These are phyloP conservation scores for Orthonevra nobilis DNA, from an alignment of 2,888 invertebrate species.

Conservation along the genomic window DNA sequence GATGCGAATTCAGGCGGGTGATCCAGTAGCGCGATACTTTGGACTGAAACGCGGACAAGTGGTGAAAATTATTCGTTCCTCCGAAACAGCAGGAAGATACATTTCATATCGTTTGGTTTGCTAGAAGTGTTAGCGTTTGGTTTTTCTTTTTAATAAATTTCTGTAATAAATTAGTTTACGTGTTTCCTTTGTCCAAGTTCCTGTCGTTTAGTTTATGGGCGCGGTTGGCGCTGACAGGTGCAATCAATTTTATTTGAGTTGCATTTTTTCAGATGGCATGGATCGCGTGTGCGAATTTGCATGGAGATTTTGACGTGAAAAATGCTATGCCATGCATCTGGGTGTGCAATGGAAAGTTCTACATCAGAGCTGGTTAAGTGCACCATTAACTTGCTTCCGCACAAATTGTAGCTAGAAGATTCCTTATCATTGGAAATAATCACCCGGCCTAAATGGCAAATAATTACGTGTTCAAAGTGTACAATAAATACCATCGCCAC, in stretches of 20 bases:
- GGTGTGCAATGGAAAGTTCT: too few relatives aligned
- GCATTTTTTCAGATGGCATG: neutral
- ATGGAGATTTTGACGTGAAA: neutral
- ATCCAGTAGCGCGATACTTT: conserved; percentile 99
- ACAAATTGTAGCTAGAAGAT: too few relatives aligned
- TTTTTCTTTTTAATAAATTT: conserved; percentile 1
- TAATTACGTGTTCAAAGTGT: too few relatives aligned
- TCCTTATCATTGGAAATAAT: too few relatives aligned
- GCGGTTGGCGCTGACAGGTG: neutral
- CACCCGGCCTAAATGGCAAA: too few relatives aligned
- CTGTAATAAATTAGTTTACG: neutral
- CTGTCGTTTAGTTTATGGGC: neutral
- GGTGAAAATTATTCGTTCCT: conserved; percentile 98
- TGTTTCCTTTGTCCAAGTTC: neutral
- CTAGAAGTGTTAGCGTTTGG: conserved; percentile 74
- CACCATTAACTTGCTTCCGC: too few relatives aligned
- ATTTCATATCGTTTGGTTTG: conserved; percentile 98
- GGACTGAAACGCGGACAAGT: conserved; percentile 99
- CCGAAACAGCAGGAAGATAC: conserved; percentile 98
- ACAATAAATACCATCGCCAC: too few relatives aligned
- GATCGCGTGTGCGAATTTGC: neutral
- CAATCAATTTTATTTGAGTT: neutral
- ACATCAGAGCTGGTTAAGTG: too few relatives aligned
- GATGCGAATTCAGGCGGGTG: conserved; percentile 99
- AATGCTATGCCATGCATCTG: neutral